phyloP scores from a whole-genome alignment of 2,888 invertebrate species.

The Schrankia costaestrigalis region DNA sequence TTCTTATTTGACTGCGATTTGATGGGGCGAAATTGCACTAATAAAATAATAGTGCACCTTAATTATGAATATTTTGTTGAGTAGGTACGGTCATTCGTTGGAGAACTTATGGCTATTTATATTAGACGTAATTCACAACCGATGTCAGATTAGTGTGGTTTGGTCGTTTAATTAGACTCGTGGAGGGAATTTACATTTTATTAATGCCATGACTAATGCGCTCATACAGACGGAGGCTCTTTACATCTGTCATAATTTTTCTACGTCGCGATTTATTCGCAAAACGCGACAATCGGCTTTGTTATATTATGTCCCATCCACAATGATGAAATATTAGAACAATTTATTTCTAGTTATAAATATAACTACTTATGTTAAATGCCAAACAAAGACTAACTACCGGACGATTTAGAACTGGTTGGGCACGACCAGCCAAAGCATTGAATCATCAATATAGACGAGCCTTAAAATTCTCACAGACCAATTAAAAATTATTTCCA shows the following conservation, averaged over 20 bases:
- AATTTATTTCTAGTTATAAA: slow-evolving; percentile 60
- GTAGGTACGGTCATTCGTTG: slow-evolving; percentile 27
- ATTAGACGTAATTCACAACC: slow-evolving; percentile 39
- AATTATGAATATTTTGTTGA: slow-evolving; percentile 53
- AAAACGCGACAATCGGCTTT: slow-evolving; percentile 69
- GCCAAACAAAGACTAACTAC: slow-evolving; percentile 45
- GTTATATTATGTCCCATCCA: slow-evolving; percentile 50
- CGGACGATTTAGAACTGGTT: slow-evolving; percentile 47
- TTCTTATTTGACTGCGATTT: slow-evolving; percentile 74
- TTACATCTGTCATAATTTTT: slow-evolving; percentile 79
- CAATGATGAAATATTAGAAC: slow-evolving; percentile 55
- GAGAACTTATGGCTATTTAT: slow-evolving; percentile 50
- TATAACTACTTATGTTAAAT: slow-evolving; percentile 45
- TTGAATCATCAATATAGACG: slow-evolving; percentile 54
- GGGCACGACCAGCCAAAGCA: slow-evolving; percentile 17
- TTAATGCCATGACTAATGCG: slow-evolving; percentile 72
- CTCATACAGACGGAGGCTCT: slow-evolving; percentile 46
- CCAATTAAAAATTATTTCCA: slow-evolving; percentile 60
- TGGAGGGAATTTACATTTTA: slow-evolving; percentile 61
- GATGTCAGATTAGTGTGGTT: slow-evolving; percentile 58
- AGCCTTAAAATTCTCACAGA: slow-evolving; percentile 47
- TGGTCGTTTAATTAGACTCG: slow-evolving; percentile 58
- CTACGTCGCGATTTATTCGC: slow-evolving; percentile 77
- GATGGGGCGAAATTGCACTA: slow-evolving; percentile 66
- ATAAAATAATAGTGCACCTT: slow-evolving; percentile 65